A percentile compares a stretch with the other conserved stretches of the same genome.
Conservation (phyloP, 1,140 invertebrate species). For the Procambarus virginalis region DNA sequence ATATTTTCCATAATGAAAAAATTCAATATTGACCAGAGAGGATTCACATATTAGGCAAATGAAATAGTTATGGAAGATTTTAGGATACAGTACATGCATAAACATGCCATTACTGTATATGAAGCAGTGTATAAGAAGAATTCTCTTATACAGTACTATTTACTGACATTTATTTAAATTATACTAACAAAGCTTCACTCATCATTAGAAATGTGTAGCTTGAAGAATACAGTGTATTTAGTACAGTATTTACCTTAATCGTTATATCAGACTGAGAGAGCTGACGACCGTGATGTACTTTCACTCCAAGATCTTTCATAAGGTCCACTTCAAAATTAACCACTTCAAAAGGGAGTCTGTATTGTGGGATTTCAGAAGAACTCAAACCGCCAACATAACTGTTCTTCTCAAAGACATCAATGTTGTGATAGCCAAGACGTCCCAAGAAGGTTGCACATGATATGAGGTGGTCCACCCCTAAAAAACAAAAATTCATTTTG, state of each 20-base stretch:
- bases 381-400: slow-evolving; percentile 91
- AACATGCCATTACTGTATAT: too few relatives aligned
- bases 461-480: slow-evolving; percentile 92
- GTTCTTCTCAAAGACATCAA: slow-evolving; percentile 95
- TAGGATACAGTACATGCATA: background rate
- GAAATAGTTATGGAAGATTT: background rate
- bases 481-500: background rate
- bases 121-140: too few relatives aligned
- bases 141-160: too few relatives aligned
- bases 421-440: slow-evolving; percentile 90
- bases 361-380: slow-evolving; percentile 97
- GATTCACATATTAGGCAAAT: background rate
- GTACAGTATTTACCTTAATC: slow-evolving; percentile 77
- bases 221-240: slow-evolving; percentile 71
- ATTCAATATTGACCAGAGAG: slow-evolving; percentile 20
- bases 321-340: slow-evolving; percentile 95
- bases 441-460: slow-evolving; percentile 97
- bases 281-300: slow-evolving; percentile 82
- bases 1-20: background rate
- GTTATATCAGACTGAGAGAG: slow-evolving; percentile 83
- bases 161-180: too few relatives aligned
- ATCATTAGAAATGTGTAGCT: too few relatives aligned
- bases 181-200: too few relatives aligned
- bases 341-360: slow-evolving; percentile 92
- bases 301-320: slow-evolving; percentile 93